These are phyloP conservation scores for Charaxes varanes DNA, from an alignment of 1,140 invertebrate species.

Conservation along the genomic window DNA sequence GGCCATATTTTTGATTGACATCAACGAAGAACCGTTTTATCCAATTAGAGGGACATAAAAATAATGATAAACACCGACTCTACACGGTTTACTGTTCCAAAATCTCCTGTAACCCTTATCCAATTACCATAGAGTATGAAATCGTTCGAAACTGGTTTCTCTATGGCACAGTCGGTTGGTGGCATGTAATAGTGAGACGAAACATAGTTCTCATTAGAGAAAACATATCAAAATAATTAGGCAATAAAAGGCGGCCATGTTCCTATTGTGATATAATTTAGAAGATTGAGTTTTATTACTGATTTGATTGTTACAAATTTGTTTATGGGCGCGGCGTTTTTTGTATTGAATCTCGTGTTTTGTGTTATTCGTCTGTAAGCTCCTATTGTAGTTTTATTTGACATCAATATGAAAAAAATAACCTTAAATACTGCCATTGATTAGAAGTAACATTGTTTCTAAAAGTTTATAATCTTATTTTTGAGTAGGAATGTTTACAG, in stretches of 20 bases:
- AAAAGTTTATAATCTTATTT: no score
- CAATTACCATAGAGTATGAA: constrained; percentile 13
- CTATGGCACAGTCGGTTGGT: neutral
- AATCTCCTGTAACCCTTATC: constrained; percentile 12
- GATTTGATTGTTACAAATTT: constrained; percentile 62
- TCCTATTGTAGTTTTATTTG: neutral
- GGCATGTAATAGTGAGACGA: constrained; percentile 33
- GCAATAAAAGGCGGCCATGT: constrained; percentile 52
- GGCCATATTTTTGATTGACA: no score
- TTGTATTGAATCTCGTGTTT: constrained; percentile 12
- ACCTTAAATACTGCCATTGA: no score
- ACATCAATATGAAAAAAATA: no score
- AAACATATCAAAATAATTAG: constrained; percentile 69
- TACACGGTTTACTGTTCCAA: constrained; percentile 1
- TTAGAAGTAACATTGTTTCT: no score
- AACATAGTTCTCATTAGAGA: constrained; percentile 52
- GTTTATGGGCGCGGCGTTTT: constrained; percentile 36
- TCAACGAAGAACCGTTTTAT: constrained; percentile 39
- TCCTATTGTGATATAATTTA: constrained; percentile 54
- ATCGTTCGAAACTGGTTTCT: constrained; percentile 4
- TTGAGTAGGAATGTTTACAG: no score
- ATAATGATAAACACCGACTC: constrained; percentile 34
- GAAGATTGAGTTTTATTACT: constrained; percentile 49
- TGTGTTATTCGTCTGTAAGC: constrained; percentile 7
- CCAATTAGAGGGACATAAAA: constrained; percentile 49